Evolutionary conservation across 2,797 vertebrate species (phyloP).

Genomic region (Gymnoscopelus microlampas): DNA sequence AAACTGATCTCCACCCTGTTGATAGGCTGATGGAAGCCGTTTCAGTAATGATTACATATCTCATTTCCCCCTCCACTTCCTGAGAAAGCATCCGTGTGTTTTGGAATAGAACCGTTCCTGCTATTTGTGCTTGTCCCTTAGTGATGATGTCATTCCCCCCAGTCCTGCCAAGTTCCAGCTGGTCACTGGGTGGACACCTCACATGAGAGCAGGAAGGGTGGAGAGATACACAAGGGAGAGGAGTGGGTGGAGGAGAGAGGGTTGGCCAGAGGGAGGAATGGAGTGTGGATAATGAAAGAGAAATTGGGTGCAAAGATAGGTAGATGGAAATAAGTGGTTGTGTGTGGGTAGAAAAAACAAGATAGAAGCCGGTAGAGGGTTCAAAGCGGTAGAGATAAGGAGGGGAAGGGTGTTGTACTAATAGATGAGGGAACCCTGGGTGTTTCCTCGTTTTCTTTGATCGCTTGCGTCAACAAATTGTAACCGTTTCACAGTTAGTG

Average conservation of each 20-base stretch:
- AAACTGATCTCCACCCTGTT: background rate
- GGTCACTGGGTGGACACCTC: slow-evolving; percentile 60
- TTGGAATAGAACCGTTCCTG: slow-evolving; percentile 16
- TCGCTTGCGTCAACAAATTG: slow-evolving; percentile 59
- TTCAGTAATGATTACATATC: background rate
- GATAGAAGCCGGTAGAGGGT: slow-evolving; percentile 41
- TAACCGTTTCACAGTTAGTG: slow-evolving; percentile 40
- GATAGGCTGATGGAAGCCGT: background rate
- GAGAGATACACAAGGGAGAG: slow-evolving; percentile 26
- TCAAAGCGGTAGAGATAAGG: slow-evolving; percentile 36
- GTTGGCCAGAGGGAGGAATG: background rate
- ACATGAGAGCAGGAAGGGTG: slow-evolving; percentile 56
- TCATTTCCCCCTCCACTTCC: slow-evolving; percentile 18
- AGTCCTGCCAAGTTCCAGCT: slow-evolving; percentile 50
- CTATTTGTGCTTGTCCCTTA: slow-evolving; percentile 30
- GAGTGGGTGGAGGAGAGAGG: slow-evolving; percentile 1
- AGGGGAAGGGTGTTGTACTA: slow-evolving; percentile 71
- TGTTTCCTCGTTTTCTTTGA: slow-evolving; percentile 70
- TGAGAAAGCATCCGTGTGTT: slow-evolving; percentile 21
- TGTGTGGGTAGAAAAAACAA: slow-evolving; percentile 36
- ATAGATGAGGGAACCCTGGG: slow-evolving; percentile 55
- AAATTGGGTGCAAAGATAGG: slow-evolving; percentile 32
- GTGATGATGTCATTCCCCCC: slow-evolving; percentile 50
- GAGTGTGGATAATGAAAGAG: slow-evolving; percentile 18
- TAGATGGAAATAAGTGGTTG: slow-evolving; percentile 20